Base-by-base conservation (phyloP, 2,113 vertebrate genomes). In the Dascyllus trimaculatus region DNA sequence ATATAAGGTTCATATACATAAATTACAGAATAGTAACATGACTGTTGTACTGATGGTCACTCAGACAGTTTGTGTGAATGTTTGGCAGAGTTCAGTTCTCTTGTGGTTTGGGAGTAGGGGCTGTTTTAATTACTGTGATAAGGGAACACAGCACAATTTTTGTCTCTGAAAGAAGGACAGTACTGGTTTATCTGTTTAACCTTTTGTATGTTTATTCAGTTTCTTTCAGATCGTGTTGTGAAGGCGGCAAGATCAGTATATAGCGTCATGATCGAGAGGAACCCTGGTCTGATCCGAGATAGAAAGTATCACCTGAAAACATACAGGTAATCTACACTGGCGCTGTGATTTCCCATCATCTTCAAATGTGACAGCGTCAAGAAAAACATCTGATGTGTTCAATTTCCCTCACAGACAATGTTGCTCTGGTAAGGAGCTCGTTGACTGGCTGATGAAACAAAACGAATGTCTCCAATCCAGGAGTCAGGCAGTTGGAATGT, bases 261-360 rank as follows among this genome's bases (percentile, higher is more conserved):
- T 13, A 86, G 79, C 0, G 90, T 95, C 9, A 91, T 99, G 64
- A 93, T 93, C 46, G 92, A 84, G 79, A 91, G 87, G 84, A 95
- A 89, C 63, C 96, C 96, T 0, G 82, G 89, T 48, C 93, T 98
- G 81, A 96, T 98, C 93, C 94, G 97, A 17, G 98, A 99, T 64
- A 91, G 96, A 49, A 99, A 98, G 65, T 84, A 98, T 81, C 97
- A 97, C 77, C 96, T 98, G 0, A 94, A 97, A 78, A 96, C 95
- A 5, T 92, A 97, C 90, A 95, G 97, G 97, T 98, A 81, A n/a
- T 22, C 71, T 3, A 48, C 15, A 3, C 8, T 18, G 22, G 0
- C 1, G 7, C 3, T 8, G 21, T 1, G 10, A 8, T 22, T 3
- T 21, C n/a, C 5, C 19, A 2, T 35, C 19, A 11, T n/a, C 1